Conservation (phyloP, 2,113 vertebrate genomes). For the Gymnorhina tibicen region DNA sequence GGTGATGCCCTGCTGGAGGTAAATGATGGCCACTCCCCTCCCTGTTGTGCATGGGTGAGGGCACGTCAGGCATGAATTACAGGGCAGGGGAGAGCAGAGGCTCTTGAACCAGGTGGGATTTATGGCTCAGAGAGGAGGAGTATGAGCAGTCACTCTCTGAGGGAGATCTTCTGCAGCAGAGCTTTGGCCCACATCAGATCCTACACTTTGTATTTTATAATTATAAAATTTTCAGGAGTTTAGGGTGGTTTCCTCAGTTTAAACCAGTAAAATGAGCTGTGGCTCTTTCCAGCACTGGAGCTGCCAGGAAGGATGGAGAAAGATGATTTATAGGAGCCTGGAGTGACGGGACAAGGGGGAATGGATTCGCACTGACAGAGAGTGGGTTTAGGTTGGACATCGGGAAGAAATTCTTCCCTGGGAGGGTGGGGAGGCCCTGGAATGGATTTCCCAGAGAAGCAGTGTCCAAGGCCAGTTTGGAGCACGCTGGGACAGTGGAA, state of each 20-base stretch:
- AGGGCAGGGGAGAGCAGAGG: background rate
- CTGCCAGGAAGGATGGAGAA: background rate
- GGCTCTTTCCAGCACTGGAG: background rate
- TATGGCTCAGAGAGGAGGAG: background rate
- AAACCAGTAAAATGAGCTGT: background rate
- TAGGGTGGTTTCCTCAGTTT: background rate
- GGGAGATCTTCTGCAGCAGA: background rate
- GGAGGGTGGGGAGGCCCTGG: background rate
- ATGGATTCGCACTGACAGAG: background rate
- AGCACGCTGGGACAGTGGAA: accelerated
- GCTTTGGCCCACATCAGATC: background rate
- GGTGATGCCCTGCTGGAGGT: background rate
- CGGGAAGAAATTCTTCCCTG: background rate
- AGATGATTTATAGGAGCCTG: background rate
- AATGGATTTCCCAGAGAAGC: background rate
- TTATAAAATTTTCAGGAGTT: background rate
- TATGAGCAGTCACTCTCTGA: background rate
- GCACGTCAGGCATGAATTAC: background rate
- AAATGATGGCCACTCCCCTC: no score
- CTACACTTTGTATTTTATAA: background rate
- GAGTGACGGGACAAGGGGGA: background rate
- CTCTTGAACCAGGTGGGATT: background rate
- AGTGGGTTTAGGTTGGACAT: background rate
- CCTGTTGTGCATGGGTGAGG: background rate
- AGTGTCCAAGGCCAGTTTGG: background rate